phyloP scores from a whole-genome alignment of 2,113 vertebrate genomes.

The Chrysemys picta region DNA sequence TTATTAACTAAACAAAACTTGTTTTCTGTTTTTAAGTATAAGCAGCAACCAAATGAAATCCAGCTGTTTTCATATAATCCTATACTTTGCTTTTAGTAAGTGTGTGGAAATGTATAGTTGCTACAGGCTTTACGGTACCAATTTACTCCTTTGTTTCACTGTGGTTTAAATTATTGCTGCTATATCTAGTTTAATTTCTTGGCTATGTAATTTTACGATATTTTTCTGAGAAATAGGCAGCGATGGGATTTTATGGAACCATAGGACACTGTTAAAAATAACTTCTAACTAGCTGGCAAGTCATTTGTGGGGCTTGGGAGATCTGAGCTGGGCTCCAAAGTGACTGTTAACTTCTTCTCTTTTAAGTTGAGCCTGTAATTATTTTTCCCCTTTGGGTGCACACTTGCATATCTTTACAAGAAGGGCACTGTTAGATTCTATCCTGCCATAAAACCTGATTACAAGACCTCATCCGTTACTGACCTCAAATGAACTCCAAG shows the following conservation, averaged over 20 bases:
- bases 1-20: background rate
- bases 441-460: conserved; percentile 58
- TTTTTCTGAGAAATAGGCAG: background rate
- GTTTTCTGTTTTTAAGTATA: background rate
- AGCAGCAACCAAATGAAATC: background rate
- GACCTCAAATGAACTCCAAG: conserved; percentile 67
- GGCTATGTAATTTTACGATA: background rate
- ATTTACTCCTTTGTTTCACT: background rate
- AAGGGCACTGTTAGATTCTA: conserved; percentile 55
- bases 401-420: conserved; percentile 58
- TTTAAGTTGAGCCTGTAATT: conserved; percentile 61
- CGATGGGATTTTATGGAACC: background rate
- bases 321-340: conserved; percentile 25
- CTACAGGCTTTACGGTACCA: background rate
- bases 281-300: conserved; percentile 25
- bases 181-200: background rate
- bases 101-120: background rate
- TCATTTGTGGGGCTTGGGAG: background rate
- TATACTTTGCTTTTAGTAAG: conserved; percentile 4
- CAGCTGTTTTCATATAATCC: background rate
- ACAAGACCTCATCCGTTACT: conserved; percentile 37
- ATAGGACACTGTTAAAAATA: background rate
- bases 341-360: conserved; percentile 53
- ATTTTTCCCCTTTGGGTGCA: conserved; percentile 59
- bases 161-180: background rate